Base-by-base conservation (phyloP, 2,797 vertebrate species). In the Falco peregrinus region DNA sequence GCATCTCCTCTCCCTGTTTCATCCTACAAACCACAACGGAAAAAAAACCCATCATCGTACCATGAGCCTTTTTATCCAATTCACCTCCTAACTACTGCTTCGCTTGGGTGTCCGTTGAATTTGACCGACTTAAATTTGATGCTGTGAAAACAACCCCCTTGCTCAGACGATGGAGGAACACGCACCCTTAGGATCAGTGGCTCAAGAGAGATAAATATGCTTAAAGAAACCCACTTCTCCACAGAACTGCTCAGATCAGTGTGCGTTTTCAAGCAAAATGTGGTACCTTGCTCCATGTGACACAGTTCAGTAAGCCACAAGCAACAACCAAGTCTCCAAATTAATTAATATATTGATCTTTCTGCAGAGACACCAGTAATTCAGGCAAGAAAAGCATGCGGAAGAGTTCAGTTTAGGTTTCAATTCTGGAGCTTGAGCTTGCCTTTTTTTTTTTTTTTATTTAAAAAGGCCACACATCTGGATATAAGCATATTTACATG, bases 111-210 rank as follows among this genome's bases (percentile, higher is more conserved):
- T 57, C 57, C 9, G 8, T 1, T 31, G 54, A 15, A 75, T 47
- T 59, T n/a, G 16, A 53, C 31, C 4, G 13, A 37, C 13, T 39
- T 33, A 4, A 50, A 43, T n/a, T 4, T 53, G 47, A 71, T 0
- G 0, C 25, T 2, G 5, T 12, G n/a, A 31, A 53, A 65, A 87
- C 25, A 53, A 53, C 5, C 1, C 39, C 35, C 22, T 22, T 26
- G 50, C 19, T 51, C 56, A 19, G 24, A 57, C 25, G 73, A 29
- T 15, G n/a, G 56, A 81, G 35, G 65, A 91, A 73, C 18, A 33
- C 1, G 25, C 13, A 56, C 10, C 26, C 3, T 0, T 24, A 41
- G 43, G 43, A 61, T 14, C 8, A 35, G 29, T 6, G 39, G 26
- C 71, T 77, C 12, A 9, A 43, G n/a, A 53, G 48, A 73, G 4